Conservation (phyloP, 2,113 vertebrate species). For the Chaetorhynchus papuensis region DNA sequence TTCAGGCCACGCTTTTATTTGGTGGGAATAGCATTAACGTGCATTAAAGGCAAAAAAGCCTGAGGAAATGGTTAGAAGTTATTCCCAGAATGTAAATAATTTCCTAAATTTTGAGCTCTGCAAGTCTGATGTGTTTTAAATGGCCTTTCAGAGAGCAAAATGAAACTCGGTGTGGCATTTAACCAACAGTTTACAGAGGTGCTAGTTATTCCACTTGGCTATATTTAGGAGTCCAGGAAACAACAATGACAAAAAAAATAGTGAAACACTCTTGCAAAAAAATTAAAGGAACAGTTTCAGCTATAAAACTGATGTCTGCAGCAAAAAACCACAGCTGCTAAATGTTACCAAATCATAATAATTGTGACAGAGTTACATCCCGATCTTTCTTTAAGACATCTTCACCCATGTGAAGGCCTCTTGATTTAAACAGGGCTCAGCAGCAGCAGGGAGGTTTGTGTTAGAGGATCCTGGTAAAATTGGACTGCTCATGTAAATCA, state of each 20-base stretch:
- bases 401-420: conserved; percentile 38
- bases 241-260: conserved; percentile 53
- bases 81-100: conserved; percentile 55
- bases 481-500: conserved; percentile 25
- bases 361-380: conserved; percentile 49
- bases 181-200: conserved; percentile 68
- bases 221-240: conserved; percentile 72
- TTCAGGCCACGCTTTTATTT: conserved; percentile 50
- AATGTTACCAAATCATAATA: conserved; percentile 61
- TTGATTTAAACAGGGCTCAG: conserved; percentile 42
- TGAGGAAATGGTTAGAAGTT: conserved; percentile 4
- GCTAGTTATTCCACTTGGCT: conserved; percentile 65
- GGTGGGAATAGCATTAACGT: conserved; percentile 17
- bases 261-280: conserved; percentile 16
- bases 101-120: conserved; percentile 31
- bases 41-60: conserved; percentile 8
- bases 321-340: conserved; percentile 35
- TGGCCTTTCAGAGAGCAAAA: conserved; percentile 67
- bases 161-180: conserved; percentile 64
- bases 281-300: conserved; percentile 51
- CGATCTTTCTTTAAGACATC: conserved; percentile 14
- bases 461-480: conserved; percentile 7
- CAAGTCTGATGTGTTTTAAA: conserved; percentile 42
- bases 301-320: conserved; percentile 48
- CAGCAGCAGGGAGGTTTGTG: not conserved